Evolutionary conservation across 2,797 vertebrate species (phyloP).

Genomic region (Aplochiton taeniatus): DNA sequence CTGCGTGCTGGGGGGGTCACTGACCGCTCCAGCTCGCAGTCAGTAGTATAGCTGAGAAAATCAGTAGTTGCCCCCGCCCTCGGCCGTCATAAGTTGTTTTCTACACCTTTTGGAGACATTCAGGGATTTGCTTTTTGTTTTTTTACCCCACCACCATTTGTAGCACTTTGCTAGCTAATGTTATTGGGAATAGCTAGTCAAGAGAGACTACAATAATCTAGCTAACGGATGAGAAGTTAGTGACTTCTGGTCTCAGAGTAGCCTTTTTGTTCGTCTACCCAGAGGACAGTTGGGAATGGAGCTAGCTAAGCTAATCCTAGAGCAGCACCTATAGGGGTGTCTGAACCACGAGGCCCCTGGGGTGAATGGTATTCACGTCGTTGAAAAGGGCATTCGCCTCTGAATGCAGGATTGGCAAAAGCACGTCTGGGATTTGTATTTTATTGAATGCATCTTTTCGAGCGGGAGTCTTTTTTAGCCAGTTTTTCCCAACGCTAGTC

Average conservation of each 20-base stretch:
- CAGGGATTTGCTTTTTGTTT: slow-evolving; percentile 66
- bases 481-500: too few species aligned
- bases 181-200: slow-evolving; percentile 21
- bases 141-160: slow-evolving; percentile 25
- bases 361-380: too few species aligned
- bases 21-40: too few species aligned
- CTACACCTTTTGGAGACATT: slow-evolving; percentile 55
- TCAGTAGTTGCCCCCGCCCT: slow-evolving; percentile 19
- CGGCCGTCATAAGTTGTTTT: slow-evolving; percentile 52
- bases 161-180: slow-evolving; percentile 34
- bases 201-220: slow-evolving; percentile 37
- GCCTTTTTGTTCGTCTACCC: neutral
- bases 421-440: too few species aligned
- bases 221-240: slow-evolving; percentile 20
- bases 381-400: too few species aligned
- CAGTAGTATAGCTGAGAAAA: too few species aligned
- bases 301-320: slow-evolving; percentile 3
- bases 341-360: too few species aligned
- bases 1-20: too few species aligned
- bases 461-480: too few species aligned
- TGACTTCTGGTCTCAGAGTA: neutral
- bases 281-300: slow-evolving; percentile 13
- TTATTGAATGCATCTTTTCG: slow-evolving; percentile 2
- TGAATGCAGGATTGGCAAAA: too few species aligned
- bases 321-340: too few species aligned